Base-by-base conservation (phyloP, 2,888 invertebrate species). In the Diaperis boleti region DNA sequence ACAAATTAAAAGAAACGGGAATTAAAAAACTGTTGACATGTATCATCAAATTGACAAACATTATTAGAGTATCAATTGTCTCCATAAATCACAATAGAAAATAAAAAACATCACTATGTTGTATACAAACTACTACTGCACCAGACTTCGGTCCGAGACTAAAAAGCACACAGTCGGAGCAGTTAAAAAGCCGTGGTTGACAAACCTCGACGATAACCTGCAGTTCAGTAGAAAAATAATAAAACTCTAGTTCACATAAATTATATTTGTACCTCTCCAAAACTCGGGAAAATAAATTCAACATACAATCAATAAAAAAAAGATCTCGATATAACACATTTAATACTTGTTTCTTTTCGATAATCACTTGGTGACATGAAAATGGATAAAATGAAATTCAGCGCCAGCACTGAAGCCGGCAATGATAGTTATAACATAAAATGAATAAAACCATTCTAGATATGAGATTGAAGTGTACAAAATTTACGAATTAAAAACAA, bases 21-120 rank as follows among this genome's bases (percentile, higher is more conserved):
- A 45, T 50, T 47, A 55, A 59, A 59, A 56, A 59, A 68, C 68
- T 70, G 71, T 68, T 70, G 69, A 71, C 63, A 66, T 65, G 62
- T 63, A 70, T 68, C 65, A 67, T 71, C 69, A 68, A 68, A 68
- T 66, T 65, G 35, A 50, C 65, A 65, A 66, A 56, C 26, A 20
- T 41, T 49, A 45, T 39, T 47, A 35, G 39, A 61, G 44, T 50
- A 52, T 35, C 50, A 42, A 60, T 44, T 45, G 56, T 56, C 56
- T 56, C 56, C 56, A 56, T 56, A 45, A 54, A 54, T 54, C 54
- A 56, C 56, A 56, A 31, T 56, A 56, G 26, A 49, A 59, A 59
- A 45, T 41, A 33, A 59, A 59, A 59, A 59, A 49, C 57, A 49
- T 59, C 59, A 49, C 49, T 59, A 59, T 29, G 26, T 49, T 49